A percentile compares a stretch with the other conserved stretches of the same genome.
Evolutionary conservation across 2,113 vertebrate genomes (phyloP).

Genomic region (Sterrhoptilus dennistouni): DNA sequence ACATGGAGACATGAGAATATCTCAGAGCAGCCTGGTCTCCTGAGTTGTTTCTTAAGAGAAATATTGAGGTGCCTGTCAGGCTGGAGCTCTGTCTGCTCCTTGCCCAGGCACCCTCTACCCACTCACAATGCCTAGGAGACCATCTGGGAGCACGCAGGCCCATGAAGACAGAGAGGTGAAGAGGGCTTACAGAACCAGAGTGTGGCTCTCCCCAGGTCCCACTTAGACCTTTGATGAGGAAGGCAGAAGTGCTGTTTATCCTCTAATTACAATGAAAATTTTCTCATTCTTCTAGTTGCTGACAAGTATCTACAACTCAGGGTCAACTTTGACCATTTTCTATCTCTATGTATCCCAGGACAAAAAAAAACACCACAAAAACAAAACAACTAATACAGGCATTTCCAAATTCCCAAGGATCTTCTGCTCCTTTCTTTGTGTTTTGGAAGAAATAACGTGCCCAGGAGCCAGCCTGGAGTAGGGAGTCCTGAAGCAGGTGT

Average conservation of each 20-base stretch:
- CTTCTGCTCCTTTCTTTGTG: background rate
- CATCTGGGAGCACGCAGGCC: background rate
- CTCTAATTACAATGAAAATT: background rate
- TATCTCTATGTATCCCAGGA: background rate
- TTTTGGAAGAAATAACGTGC: background rate
- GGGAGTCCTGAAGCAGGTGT: background rate
- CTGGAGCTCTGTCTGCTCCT: background rate
- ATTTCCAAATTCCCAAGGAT: background rate
- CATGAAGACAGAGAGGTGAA: background rate
- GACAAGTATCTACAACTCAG: background rate
- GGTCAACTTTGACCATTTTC: background rate
- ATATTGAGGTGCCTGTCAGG: background rate
- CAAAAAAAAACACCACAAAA: too few species aligned
- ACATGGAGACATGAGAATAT: background rate
- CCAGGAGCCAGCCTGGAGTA: background rate
- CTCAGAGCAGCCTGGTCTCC: background rate
- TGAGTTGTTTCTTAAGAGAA: background rate
- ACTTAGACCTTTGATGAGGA: background rate
- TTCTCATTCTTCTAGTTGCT: background rate
- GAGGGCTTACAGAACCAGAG: background rate
- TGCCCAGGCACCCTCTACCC: background rate
- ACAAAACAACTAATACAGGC: background rate
- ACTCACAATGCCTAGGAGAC: fast-evolving
- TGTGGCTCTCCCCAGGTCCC: background rate
- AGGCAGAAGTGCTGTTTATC: background rate